phyloP scores from a whole-genome alignment of 2,797 vertebrate species.

The Pelochelys cantorii region DNA sequence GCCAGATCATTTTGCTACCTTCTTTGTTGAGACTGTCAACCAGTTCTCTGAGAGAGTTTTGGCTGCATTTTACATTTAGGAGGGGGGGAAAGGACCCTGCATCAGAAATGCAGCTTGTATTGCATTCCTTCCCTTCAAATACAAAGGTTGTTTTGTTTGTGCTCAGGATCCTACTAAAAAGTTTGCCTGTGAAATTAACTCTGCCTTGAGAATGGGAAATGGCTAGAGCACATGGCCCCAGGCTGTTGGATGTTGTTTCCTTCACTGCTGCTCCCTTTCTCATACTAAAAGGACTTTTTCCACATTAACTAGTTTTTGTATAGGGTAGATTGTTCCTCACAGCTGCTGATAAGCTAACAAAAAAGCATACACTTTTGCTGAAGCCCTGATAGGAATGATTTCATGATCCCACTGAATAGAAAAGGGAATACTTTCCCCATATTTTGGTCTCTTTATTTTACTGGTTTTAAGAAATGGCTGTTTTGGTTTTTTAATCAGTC shows the following conservation, averaged over 20 bases:
- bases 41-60: background rate
- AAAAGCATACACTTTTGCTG: background rate
- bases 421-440: fast-evolving
- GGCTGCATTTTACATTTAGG: slow-evolving; percentile 39
- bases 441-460: background rate
- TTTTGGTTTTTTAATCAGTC: background rate
- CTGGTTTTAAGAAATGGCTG: background rate
- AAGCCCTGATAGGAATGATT: background rate
- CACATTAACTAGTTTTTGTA: background rate
- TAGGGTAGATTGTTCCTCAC: background rate
- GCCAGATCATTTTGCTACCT: slow-evolving; percentile 39
- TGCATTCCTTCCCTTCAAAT: slow-evolving; percentile 26
- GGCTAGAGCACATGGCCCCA: background rate
- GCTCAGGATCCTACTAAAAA: slow-evolving; percentile 44
- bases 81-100: slow-evolving; percentile 38
- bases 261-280: background rate
- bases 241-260: background rate
- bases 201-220: slow-evolving; percentile 8
- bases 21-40: slow-evolving; percentile 58
- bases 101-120: slow-evolving; percentile 45
- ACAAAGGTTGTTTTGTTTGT: slow-evolving; percentile 70
- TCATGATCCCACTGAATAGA: background rate
- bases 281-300: background rate
- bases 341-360: slow-evolving; percentile 9
- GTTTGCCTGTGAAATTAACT: slow-evolving; percentile 52